A percentile compares a stretch with the other conserved stretches of the same genome.
Evolutionary conservation across 1,140 invertebrate genomes (phyloP).

Genomic region (Euura lappo): DNA sequence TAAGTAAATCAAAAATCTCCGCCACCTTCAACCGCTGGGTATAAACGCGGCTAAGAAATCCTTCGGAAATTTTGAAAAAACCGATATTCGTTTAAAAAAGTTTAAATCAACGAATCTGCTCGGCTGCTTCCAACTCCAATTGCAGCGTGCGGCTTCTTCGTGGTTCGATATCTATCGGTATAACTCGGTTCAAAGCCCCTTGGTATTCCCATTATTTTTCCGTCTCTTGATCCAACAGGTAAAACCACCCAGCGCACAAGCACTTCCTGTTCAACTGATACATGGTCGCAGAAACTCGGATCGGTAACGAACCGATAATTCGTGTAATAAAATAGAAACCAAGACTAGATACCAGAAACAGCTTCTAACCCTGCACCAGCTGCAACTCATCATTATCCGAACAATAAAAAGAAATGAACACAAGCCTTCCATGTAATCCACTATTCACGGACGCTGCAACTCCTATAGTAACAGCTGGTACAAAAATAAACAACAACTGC

Average conservation of each 20-base stretch:
- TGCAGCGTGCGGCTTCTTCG: too few relatives aligned
- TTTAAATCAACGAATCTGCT: too few relatives aligned
- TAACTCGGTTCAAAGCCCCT: neutral
- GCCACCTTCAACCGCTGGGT: too few relatives aligned
- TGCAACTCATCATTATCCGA: neutral
- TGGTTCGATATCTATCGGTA: neutral
- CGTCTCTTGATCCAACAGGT: neutral
- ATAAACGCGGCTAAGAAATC: too few relatives aligned
- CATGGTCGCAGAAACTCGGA: neutral
- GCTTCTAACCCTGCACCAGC: neutral
- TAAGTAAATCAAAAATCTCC: neutral
- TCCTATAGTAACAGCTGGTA: too few relatives aligned
- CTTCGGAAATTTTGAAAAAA: too few relatives aligned
- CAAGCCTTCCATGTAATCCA: too few relatives aligned
- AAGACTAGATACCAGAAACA: neutral
- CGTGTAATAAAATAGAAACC: neutral
- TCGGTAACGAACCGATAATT: slow-evolving; percentile 3
- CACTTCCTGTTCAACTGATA: neutral
- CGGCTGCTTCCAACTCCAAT: too few relatives aligned
- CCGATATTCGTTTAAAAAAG: too few relatives aligned
- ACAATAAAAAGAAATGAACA: too few relatives aligned
- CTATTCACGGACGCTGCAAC: too few relatives aligned
- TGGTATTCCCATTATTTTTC: neutral
- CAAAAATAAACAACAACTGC: too few relatives aligned
- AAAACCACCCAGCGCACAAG: neutral